These are phyloP conservation scores for Otolemur garnettii DNA, from an alignment of 2,113 vertebrate species.

Conservation along the genomic window DNA sequence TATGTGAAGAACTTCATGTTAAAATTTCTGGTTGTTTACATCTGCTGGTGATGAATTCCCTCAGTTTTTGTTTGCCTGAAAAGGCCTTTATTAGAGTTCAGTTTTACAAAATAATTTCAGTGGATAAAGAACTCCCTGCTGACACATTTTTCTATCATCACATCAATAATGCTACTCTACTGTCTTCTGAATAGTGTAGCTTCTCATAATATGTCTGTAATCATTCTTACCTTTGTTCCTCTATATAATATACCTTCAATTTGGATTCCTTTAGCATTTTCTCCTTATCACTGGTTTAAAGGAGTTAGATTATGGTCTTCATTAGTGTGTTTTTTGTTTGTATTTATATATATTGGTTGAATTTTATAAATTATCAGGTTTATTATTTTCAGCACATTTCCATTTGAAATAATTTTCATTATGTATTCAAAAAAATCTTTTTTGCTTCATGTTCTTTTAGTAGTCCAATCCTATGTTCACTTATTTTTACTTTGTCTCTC, in stretches of 20 bases:
- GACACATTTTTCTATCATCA: slow-evolving; percentile 29
- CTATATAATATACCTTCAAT: slow-evolving; percentile 10
- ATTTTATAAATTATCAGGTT: slow-evolving; percentile 4
- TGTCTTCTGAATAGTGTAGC: slow-evolving; percentile 14
- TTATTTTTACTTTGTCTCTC: background rate
- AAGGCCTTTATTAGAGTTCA: slow-evolving; percentile 13
- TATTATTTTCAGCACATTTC: slow-evolving; percentile 28
- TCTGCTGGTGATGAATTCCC: background rate
- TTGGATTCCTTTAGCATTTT: slow-evolving; percentile 2
- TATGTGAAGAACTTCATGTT: slow-evolving; percentile 12
- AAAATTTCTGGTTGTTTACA: background rate
- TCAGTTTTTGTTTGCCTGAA: slow-evolving; percentile 38
- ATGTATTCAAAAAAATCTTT: background rate
- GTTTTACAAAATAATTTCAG: slow-evolving; percentile 43
- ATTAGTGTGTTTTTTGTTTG: slow-evolving; percentile 2
- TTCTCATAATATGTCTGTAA: slow-evolving; percentile 47
- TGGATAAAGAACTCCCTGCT: slow-evolving; percentile 8
- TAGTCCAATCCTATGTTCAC: background rate
- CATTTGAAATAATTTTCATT: background rate
- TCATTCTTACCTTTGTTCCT: slow-evolving; percentile 23
- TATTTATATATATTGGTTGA: slow-evolving; percentile 24
- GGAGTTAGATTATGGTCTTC: background rate
- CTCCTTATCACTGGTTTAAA: slow-evolving; percentile 38
- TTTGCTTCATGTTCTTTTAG: background rate
- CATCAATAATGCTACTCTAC: slow-evolving; percentile 21